Base-by-base conservation (phyloP, 2,113 vertebrate species). In the Hyperopisus bebe region DNA sequence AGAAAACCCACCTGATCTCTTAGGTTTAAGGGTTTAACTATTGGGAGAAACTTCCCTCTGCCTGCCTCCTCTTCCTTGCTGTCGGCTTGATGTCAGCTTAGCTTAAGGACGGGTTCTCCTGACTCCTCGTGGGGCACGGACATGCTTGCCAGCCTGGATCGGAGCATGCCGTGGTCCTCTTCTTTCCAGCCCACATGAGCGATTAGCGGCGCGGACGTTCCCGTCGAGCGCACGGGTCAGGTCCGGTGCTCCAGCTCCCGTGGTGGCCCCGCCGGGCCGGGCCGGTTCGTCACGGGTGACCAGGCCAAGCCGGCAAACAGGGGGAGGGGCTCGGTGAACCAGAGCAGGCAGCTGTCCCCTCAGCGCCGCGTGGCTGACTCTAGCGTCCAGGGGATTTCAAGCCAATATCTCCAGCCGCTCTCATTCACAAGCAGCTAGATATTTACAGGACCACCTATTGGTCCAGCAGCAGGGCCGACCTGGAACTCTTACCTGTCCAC, bases 181-280 rank as follows among this genome's bases (percentile, higher is more conserved):
- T 89, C 92, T 90, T 90, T 90, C 88, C 90, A 86, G 90, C 88
- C 39, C 31, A 90, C 87, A 80, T 24, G 27, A 84, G 66, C 84
- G 89, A 89, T 91, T 89, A 62, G 55, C 55, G 31, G 39, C 35
- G 48, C 55, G 77, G 51, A 58, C 42, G n/a, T 88, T 89, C 89
- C 90, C 1, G 88, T 66, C 19, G 31, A 87, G 90, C 51, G 89
- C 84, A 85, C 86, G 90, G 88, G 39, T 58, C 66, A 27, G 11
- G 42, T 31, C 21, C 24, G 1, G 53, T 10, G 88, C 47, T 66
- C 77, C 89, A 83, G 58, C 53, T 70, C 86, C 19, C 35, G 17
- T 42, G 88, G 58, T 21, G 7, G 46, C 35, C 55, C 24, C n/a
- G 17, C 44, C 44, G 17, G 24, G 19, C 50, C 31, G 47, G 15